Base-by-base conservation (phyloP, 1,140 invertebrate species). In the Pentalonia nigronervosa region DNA sequence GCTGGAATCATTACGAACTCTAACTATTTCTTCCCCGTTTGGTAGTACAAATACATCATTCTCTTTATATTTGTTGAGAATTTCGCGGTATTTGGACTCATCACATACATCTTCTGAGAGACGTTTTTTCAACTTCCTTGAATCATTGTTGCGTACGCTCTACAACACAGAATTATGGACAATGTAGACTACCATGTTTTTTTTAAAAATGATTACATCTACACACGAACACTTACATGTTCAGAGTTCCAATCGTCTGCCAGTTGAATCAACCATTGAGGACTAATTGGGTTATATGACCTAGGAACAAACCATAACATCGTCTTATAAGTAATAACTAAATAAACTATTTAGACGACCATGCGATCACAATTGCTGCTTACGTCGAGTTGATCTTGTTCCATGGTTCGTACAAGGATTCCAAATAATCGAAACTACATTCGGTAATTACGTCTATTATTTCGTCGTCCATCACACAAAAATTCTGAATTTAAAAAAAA, bases 191-290 rank as follows among this genome's bases (percentile, higher is more conserved):
- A 47, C 6, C 14, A 47, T 0, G 56, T 60, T 88, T 2, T 23
- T 7, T 20, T 6, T 36, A 9, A 83, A 21, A 83, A 90, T 7
- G n/a, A 81, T 9, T 23, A 45, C 20, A 45, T 7, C 41, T 2
- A 45, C 7, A 48, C 11, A 81, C 2, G 7, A 81, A 84, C 36
- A 50, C 91, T 92, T 36, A 92, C 91, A 84, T 92, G 91, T 84
- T 92, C 91, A 84, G 91, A 92, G 36, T 92, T 92, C 91, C 91
- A 92, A 92, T 92, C 91, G 8, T 92, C 91, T 41, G 91, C 91
- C 21, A 92, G 23, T 60, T 92, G 91, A 45, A 92, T 92, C 34
- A 92, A 83, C 91, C 91, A 92, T 84, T 92, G 91, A 84, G 91
- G 91, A 84, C 91, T 92, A 30, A 92, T 92, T 53, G 47, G 91